Conservation (phyloP, 2,113 vertebrate genomes). For the Dromiciops gliroides region DNA sequence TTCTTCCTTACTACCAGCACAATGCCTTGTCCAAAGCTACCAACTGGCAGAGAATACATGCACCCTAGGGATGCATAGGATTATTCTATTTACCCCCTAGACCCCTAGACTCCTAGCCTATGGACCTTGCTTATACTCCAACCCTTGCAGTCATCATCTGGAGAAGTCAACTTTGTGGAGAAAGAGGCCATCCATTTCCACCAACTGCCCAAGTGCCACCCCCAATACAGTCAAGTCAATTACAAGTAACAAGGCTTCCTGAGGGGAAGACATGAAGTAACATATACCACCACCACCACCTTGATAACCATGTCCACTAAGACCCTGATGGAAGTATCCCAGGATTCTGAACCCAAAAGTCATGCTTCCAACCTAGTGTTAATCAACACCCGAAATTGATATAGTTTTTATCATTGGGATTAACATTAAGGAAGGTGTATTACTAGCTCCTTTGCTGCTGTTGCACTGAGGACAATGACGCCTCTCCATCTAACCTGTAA, state of each 20-base stretch:
- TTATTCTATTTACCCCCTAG: no score
- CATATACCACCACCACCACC: no score
- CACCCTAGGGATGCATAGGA: not conserved
- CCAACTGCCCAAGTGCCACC: not conserved
- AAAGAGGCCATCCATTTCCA: no score
- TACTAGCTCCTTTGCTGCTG: not conserved
- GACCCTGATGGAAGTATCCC: not conserved
- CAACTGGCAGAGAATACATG: not conserved
- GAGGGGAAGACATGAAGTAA: no score
- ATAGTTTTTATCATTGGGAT: not conserved
- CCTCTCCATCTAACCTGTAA: not conserved
- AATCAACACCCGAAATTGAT: not conserved
- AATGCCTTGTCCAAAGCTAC: not conserved
- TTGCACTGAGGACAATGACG: not conserved
- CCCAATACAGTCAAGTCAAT: not conserved
- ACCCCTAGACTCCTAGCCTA: not conserved
- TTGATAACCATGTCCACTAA: not conserved
- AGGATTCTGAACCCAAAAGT: not conserved
- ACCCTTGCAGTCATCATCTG: not conserved
- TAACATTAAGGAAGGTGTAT: not conserved
- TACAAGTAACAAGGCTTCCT: not conserved
- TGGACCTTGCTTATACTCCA: not conserved
- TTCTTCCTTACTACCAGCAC: not conserved
- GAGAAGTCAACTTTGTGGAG: no score
- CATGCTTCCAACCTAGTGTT: not conserved